Evolutionary conservation across 2,113 vertebrate species (phyloP).

Genomic region (Sebastes schlegelii): DNA sequence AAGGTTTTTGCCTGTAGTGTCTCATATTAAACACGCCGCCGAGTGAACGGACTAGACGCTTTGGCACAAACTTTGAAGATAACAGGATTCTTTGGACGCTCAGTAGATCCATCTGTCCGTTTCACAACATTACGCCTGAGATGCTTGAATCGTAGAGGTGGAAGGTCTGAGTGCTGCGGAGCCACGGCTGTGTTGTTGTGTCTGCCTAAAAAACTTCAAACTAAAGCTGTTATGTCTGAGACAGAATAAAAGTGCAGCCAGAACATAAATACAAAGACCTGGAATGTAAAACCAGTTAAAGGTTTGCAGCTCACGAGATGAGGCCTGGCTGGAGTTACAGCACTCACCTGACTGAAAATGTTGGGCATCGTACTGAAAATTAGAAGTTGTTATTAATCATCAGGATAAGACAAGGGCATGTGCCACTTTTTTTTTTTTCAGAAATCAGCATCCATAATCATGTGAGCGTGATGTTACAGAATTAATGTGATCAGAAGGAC

Average conservation of each 20-base stretch:
- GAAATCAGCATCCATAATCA: slow-evolving; percentile 68
- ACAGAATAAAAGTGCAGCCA: slow-evolving; percentile 8
- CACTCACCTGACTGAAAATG: slow-evolving; percentile 10
- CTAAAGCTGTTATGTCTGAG: slow-evolving; percentile 67
- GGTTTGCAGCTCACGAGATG: not conserved
- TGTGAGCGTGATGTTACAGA: slow-evolving; percentile 57
- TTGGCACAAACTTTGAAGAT: not conserved
- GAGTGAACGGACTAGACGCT: not conserved
- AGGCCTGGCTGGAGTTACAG: slow-evolving; percentile 1
- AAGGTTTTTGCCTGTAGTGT: too few species aligned
- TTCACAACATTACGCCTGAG: slow-evolving; percentile 52
- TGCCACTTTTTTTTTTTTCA: slow-evolving; percentile 37
- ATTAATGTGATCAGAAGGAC: slow-evolving; percentile 76
- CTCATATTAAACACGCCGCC: not conserved
- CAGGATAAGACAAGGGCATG: slow-evolving; percentile 46
- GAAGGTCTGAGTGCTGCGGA: slow-evolving; percentile 35
- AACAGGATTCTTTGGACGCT: slow-evolving; percentile 6
- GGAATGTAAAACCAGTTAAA: slow-evolving; percentile 9
- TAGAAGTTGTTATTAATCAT: slow-evolving; percentile 57
- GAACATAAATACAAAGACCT: slow-evolving; percentile 21
- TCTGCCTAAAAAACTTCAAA: slow-evolving; percentile 43
- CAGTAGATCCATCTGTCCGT: slow-evolving; percentile 33
- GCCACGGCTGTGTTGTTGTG: slow-evolving; percentile 49
- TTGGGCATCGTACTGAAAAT: slow-evolving; percentile 29
- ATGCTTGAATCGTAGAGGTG: slow-evolving; percentile 34